Evolutionary conservation across 2,113 vertebrate genomes (phyloP).

Genomic region (Aythya baeri): DNA sequence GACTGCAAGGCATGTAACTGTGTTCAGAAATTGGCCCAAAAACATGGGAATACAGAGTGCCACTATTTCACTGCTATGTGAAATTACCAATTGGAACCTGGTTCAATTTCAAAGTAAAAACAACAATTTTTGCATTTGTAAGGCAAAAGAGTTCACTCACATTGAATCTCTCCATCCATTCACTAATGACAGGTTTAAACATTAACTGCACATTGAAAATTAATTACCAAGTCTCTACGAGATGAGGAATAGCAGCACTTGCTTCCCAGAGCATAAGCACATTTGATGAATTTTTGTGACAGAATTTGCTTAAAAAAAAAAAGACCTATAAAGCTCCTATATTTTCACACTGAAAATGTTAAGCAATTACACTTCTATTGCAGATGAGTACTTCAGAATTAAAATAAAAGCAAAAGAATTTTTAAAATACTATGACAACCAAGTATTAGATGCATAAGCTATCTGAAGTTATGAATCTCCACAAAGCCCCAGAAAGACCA

Average conservation of each 20-base stretch:
- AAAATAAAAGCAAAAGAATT: constrained; percentile 52
- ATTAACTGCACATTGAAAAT: background rate
- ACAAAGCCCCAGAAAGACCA: constrained; percentile 34
- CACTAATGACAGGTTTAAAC: background rate
- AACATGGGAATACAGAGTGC: constrained; percentile 52
- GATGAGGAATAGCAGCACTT: constrained; percentile 46
- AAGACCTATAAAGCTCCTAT: background rate
- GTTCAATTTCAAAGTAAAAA: background rate
- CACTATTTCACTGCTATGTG: background rate
- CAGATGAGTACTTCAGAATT: constrained; percentile 44
- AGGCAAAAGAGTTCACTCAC: background rate
- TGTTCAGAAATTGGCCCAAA: background rate
- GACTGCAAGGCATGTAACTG: constrained; percentile 6
- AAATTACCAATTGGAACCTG: background rate
- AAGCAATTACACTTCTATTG: constrained; percentile 55
- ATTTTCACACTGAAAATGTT: constrained; percentile 21
- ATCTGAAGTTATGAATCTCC: constrained; percentile 20
- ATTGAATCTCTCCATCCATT: background rate
- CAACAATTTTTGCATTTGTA: background rate
- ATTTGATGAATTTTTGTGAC: constrained; percentile 13
- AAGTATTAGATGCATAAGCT: constrained; percentile 49
- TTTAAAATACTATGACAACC: constrained; percentile 30
- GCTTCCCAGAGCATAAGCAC: constrained; percentile 53
- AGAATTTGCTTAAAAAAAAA: background rate
- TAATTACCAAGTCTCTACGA: background rate